Conservation (phyloP, 2,113 vertebrate species). For the Hippotragus niger region DNA sequence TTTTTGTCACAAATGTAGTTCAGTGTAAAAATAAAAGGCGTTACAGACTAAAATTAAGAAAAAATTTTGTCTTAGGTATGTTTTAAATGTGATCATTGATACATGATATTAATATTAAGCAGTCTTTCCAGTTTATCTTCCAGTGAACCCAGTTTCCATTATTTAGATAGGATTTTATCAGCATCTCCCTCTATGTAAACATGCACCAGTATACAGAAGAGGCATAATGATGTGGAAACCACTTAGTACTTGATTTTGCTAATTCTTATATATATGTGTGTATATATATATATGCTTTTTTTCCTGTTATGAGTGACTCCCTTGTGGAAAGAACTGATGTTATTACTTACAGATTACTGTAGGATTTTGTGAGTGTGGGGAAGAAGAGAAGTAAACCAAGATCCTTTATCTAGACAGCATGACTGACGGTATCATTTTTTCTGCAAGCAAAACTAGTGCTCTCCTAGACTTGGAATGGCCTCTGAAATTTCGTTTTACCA, state of each 20-base stretch:
- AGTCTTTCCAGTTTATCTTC: background rate
- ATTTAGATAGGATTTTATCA: background rate
- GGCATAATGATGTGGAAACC: background rate
- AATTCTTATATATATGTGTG: background rate
- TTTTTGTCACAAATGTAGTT: background rate
- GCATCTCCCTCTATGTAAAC: background rate
- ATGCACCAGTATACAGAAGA: background rate
- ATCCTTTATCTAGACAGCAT: background rate
- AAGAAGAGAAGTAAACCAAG: background rate
- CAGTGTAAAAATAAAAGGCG: background rate
- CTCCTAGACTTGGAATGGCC: background rate
- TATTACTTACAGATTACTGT: background rate
- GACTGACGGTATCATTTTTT: background rate
- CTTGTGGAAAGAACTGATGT: background rate
- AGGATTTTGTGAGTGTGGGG: background rate
- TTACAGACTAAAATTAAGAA: background rate
- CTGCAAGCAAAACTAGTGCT: background rate
- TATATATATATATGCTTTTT: background rate
- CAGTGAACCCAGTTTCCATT: background rate
- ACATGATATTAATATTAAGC: background rate
- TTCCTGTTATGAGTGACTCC: background rate
- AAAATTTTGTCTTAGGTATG: background rate
- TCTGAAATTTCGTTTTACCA: background rate
- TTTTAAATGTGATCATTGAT: constrained; percentile 12
- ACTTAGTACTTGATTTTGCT: background rate